Evolutionary conservation across 2,797 vertebrate genomes (phyloP), one percentile per base, ranked within the genome.

Genomic region (Parauchenoglanis punctatus): DNA sequence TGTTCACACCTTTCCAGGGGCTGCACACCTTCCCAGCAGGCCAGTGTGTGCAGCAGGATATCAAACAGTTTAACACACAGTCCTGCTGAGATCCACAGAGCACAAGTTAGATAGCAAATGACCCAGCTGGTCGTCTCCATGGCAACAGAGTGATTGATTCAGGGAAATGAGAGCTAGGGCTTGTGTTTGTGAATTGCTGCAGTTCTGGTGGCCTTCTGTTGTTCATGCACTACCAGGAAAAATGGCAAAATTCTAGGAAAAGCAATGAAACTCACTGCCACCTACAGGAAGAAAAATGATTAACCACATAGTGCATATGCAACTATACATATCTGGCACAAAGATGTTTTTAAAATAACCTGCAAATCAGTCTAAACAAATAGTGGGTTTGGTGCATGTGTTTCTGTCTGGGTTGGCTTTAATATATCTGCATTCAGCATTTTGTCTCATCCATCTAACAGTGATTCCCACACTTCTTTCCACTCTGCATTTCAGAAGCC

Each of bases 111-210:
- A 61, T 58, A 40, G 52, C 68, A 54, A 89, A 87, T 49, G 56
- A 61, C 28, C 86, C 86, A 85, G 77, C 59, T 83, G 81, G 83
- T 63, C 10, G 35, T 89, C 54, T 87, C 86, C 83, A 85, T 89
- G 54, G 78, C 44, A 87, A 87, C 88, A 46, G 10, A 78, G 58
- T 44, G 17, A 56, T 76, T 65, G 13, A 76, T 85, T 72, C 49
- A 67, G 25, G 35, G 20, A 58, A 81, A 44, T 80, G 63, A 61
- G 81, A 67, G 2, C 59, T 23, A 35, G 20, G 31, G 20, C 68
- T 44, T 18, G 81, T 84, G 52, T 70, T 81, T 81, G 40, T 70
- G 75, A 81, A 85, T 61, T 78, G 72, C 28, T 18, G 25, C 11
- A 87, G 23, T 56, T 82, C 54, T 75, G 56, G 4, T 31, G 25